phyloP scores from a whole-genome alignment of 2,888 invertebrate genomes.

The Meloe dianella region DNA sequence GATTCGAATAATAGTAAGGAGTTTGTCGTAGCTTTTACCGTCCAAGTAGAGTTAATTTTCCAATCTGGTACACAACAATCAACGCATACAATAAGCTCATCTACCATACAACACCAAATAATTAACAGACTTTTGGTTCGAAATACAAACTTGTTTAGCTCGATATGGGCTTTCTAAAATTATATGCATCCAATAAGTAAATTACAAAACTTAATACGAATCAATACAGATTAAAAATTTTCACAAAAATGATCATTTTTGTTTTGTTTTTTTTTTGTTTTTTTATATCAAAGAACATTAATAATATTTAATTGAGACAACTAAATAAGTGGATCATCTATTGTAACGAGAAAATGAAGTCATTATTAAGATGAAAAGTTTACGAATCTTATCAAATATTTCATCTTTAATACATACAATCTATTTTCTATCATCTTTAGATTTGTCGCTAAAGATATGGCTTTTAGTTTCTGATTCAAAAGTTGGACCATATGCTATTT shows the following conservation, averaged over 20 bases:
- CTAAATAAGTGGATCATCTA: no score
- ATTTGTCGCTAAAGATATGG: no score
- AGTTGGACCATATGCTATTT: no score
- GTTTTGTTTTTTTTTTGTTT: no score
- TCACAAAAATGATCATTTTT: background rate
- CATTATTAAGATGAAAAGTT: no score
- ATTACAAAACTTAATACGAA: background rate
- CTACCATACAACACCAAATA: constrained; percentile 42
- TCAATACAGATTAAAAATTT: background rate
- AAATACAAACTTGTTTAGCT: constrained; percentile 8
- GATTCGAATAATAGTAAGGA: constrained; percentile 27
- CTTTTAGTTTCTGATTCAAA: no score
- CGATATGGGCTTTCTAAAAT: background rate
- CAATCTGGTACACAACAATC: constrained; percentile 57
- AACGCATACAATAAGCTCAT: constrained; percentile 53
- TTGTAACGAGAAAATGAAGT: no score
- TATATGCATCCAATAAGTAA: background rate
- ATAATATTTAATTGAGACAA: no score
- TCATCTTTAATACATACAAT: no score
- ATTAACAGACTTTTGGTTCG: constrained; percentile 30
- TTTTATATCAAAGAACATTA: no score
- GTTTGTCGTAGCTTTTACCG: constrained; percentile 34
- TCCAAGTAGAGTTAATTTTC: constrained; percentile 53
- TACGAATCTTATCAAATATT: no score
- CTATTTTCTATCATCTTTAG: no score